Evolutionary conservation across 2,113 vertebrate species (phyloP).

Genomic region (Balaeniceps rex): DNA sequence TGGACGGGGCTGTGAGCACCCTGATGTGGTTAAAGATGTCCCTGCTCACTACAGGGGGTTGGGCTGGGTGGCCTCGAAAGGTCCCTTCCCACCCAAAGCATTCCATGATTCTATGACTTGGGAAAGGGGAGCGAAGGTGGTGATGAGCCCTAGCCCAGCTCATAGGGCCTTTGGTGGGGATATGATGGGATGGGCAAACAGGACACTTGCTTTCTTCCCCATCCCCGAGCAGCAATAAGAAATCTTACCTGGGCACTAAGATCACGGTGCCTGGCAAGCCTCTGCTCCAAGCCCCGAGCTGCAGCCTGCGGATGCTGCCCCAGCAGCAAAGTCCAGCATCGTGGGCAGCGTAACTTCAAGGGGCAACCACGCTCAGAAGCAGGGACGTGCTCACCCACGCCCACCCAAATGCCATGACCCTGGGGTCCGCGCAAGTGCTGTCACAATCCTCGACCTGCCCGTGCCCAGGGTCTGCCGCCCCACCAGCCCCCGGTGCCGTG

Average conservation of each 20-base stretch:
- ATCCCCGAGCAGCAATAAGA: neutral
- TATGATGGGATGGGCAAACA: neutral
- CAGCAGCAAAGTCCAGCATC: neutral
- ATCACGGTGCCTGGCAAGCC: accelerated
- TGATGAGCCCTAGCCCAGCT: neutral
- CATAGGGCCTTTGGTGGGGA: neutral
- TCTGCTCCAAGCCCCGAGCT: neutral
- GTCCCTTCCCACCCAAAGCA: no score
- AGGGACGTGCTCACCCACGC: neutral
- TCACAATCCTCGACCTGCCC: accelerated
- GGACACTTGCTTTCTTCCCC: neutral
- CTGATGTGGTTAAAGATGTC: no score
- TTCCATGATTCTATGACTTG: no score
- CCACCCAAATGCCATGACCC: neutral
- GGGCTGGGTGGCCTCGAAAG: no score
- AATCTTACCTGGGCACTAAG: no score
- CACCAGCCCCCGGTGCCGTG: neutral
- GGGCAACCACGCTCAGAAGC: no score
- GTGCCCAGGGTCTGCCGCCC: neutral
- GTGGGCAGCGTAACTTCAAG: neutral
- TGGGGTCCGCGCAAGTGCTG: neutral
- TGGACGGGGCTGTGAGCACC: no score
- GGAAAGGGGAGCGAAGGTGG: neutral
- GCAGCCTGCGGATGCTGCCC: neutral
- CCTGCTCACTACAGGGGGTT: no score